Conservation (phyloP, 2,888 invertebrate species). For the Rhabditoides inermis region DNA sequence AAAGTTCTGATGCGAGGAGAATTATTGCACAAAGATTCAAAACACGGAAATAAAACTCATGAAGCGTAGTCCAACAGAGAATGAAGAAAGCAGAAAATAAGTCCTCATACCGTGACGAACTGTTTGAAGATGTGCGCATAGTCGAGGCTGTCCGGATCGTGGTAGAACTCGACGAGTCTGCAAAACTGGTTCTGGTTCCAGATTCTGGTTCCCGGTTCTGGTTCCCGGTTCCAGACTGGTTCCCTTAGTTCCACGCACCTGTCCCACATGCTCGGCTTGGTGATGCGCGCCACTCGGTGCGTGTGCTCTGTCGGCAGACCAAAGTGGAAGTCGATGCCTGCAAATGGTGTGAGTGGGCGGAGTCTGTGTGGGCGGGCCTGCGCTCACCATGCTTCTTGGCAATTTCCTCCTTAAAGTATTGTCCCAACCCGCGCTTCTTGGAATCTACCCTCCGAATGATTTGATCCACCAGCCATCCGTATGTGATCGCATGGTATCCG, state of each 20-base stretch:
- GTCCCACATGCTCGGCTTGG: slow-evolving; percentile 9
- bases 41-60: no score
- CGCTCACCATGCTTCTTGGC: slow-evolving; percentile 22
- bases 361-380: no score
- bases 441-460: slow-evolving; percentile 52
- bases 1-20: no score
- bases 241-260: slow-evolving; percentile 1
- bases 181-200: background rate
- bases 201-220: no score
- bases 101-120: no score
- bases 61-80: no score
- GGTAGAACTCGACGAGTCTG: slow-evolving; percentile 17
- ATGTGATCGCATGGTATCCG: slow-evolving; percentile 54
- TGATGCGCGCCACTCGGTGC: slow-evolving; percentile 18
- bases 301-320: slow-evolving; percentile 14
- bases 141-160: slow-evolving; percentile 19
- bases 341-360: no score
- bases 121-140: slow-evolving; percentile 13
- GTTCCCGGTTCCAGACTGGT: no score
- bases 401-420: slow-evolving; percentile 41
- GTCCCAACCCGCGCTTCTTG: no score
- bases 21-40: no score
- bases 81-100: no score
- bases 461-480: slow-evolving; percentile 53
- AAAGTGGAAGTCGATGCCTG: slow-evolving; percentile 19